Evolutionary conservation across 2,888 invertebrate species (phyloP), one percentile per base, ranked within the genome.

Genomic region (Phyllotreta striolata): DNA sequence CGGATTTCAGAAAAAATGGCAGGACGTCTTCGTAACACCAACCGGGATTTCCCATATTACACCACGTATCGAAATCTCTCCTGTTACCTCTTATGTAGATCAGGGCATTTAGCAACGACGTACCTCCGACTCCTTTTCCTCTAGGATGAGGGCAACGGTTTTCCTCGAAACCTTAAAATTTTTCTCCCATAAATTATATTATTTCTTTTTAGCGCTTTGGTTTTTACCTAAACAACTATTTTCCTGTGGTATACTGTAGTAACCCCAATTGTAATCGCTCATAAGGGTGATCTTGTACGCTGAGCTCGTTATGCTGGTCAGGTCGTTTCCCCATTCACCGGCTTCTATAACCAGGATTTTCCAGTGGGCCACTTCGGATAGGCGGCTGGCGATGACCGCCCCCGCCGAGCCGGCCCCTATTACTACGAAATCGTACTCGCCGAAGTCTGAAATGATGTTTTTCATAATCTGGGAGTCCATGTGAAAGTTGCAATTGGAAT

Each of bases 1-100:
- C 72, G 2, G 75, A 73, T 69, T 76, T 77, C 24, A 72, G 70
- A 64, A 79, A 86, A 71, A 84, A 85, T 1, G 84, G 84, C 8
- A 85, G 76, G 3, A 80, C 85, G 0, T 88, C 86, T 0, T 82
- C 73, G 72, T 87, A 88, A 2, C 89, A 85, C 85, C 85, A 79
- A 3, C 77, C 76, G 0, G 58, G 66, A 60, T 76, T 77, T 0
- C 78, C 77, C 3, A 74, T 63, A 0, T 69, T 71, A 8, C 79
- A 83, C 85, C 85, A 85, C 1, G 68, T 63, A 66, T 84, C 81
- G 66, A 81, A 85, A 67, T 84, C 84, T 8, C 75, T 68, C 12
- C 76, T 73, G 70, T 81, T 80, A 0, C 84, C 85, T 43, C 85
- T 72, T 0, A 82, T 76, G 70, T 85, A 84, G n/a, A 84, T 74